Conservation (phyloP, 2,113 vertebrate species). For the Struthio camelus region DNA sequence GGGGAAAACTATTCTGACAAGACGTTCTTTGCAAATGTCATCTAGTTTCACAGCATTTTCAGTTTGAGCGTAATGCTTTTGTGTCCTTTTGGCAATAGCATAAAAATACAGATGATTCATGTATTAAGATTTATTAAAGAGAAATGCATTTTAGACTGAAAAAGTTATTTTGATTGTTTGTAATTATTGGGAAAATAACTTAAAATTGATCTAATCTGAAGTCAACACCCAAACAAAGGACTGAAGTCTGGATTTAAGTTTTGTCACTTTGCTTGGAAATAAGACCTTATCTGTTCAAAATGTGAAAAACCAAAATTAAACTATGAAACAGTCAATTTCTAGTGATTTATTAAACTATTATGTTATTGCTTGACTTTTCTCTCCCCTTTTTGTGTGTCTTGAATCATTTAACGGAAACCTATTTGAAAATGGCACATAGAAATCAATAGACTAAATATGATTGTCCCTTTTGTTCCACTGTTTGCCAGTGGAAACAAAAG, state of each 20-base stretch:
- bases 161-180: not conserved
- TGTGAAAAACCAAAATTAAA: slow-evolving; percentile 6
- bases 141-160: not conserved
- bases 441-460: slow-evolving; percentile 13
- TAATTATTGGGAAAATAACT: not conserved
- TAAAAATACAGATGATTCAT: slow-evolving; percentile 12
- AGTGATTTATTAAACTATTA: slow-evolving; percentile 10
- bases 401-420: not conserved
- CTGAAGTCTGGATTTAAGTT: not conserved
- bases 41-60: not conserved
- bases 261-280: not conserved
- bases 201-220: not conserved
- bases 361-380: slow-evolving; percentile 19
- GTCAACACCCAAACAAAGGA: not conserved
- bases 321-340: not conserved
- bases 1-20: slow-evolving; percentile 9
- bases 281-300: not conserved
- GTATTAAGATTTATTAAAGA: not conserved
- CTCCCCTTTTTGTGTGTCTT: not conserved
- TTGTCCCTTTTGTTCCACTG: slow-evolving; percentile 10
- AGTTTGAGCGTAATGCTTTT: not conserved
- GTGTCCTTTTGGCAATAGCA: not conserved
- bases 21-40: slow-evolving; percentile 14
- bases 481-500: slow-evolving; percentile 35
- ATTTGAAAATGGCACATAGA: not conserved